These are phyloP conservation scores for Hybos culiciformis DNA, from an alignment of 2,888 invertebrate genomes.

Conservation along the genomic window DNA sequence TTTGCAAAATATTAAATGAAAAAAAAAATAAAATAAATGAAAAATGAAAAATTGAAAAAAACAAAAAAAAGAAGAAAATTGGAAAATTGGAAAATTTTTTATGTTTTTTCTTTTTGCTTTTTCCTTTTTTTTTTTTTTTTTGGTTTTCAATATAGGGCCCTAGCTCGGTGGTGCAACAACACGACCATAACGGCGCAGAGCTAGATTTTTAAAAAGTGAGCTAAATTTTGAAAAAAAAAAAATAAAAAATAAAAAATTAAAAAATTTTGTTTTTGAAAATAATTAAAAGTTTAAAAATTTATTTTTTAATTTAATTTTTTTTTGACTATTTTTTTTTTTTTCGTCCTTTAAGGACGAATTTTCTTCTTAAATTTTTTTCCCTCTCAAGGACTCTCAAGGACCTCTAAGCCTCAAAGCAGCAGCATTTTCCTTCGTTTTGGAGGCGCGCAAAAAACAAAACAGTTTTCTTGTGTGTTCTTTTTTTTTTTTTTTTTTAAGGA, in stretches of 20 bases:
- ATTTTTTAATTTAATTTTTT: not conserved
- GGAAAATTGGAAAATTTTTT: no score
- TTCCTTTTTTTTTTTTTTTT: no score
- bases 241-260: not conserved
- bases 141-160: no score
- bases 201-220: not conserved
- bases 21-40: no score
- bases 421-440: no score
- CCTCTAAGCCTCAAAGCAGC: no score
- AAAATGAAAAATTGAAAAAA: no score
- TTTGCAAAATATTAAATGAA: no score
- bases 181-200: not conserved
- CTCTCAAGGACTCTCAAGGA: no score
- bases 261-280: not conserved
- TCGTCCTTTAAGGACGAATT: not conserved
- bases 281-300: not conserved
- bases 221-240: not conserved
- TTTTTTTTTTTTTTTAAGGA: not conserved
- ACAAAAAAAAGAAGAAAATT: no score
- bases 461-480: not conserved
- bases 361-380: not conserved
- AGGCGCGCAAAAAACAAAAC: no score
- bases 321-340: not conserved
- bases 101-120: no score
- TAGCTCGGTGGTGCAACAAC: constrained; percentile 1